A percentile compares a stretch with the other conserved stretches of the same genome.
phyloP scores from a whole-genome alignment of 2,113 vertebrate genomes.

The Zapornia atra region DNA sequence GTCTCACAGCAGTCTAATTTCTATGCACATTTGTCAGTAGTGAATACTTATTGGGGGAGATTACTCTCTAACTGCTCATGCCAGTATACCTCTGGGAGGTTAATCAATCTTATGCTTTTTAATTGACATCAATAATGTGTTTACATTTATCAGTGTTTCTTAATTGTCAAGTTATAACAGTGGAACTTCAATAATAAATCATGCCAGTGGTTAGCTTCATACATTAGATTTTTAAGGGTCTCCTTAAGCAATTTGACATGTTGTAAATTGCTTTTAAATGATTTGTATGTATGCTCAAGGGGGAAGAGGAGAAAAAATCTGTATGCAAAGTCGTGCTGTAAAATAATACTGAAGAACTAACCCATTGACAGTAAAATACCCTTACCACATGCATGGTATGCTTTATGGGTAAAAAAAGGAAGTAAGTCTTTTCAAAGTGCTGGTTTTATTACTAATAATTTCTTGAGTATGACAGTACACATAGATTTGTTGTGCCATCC shows the following conservation, averaged over 20 bases:
- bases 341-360: neutral
- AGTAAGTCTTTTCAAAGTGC: neutral
- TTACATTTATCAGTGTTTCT: conserved; percentile 80
- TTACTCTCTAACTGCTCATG: conserved; percentile 65
- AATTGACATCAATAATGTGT: conserved; percentile 79
- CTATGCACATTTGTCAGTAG: conserved; percentile 23
- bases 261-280: conserved; percentile 61
- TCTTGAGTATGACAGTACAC: neutral
- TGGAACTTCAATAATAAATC: conserved; percentile 76
- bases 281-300: neutral
- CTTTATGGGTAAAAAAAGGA: neutral
- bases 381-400: neutral
- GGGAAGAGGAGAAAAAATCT: neutral
- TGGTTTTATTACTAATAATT: conserved; percentile 19
- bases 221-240: conserved; percentile 62
- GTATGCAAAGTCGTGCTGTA: neutral
- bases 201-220: conserved; percentile 59
- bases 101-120: conserved; percentile 76
- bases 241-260: conserved; percentile 59
- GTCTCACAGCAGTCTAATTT: conserved; percentile 53
- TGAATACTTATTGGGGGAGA: conserved; percentile 58
- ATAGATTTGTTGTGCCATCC: neutral
- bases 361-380: neutral
- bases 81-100: conserved; percentile 66
- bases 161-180: conserved; percentile 77